Percentiles rank a stretch among this genome's conserved stretches.
Evolutionary conservation across 1,140 invertebrate species (phyloP).

Genomic region (Panagrolaimus sp.): DNA sequence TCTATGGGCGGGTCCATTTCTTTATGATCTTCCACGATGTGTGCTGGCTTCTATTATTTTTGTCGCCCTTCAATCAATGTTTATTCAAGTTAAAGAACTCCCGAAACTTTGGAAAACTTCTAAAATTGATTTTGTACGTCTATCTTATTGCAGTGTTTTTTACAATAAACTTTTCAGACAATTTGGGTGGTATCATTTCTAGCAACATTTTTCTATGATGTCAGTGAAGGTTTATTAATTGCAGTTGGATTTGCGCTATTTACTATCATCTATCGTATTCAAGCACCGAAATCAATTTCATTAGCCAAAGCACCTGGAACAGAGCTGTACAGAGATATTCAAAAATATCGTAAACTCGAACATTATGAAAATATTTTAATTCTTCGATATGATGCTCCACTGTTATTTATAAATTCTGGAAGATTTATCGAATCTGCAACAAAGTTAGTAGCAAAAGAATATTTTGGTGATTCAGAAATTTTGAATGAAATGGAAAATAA

Average conservation of each 20-base stretch:
- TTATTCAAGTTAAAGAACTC: background rate
- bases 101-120: background rate
- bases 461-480: background rate
- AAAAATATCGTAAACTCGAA: background rate
- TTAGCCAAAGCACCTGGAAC: background rate
- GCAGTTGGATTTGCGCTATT: background rate
- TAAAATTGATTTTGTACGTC: background rate
- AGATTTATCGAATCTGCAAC: background rate
- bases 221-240: background rate
- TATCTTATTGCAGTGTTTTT: background rate
- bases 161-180: background rate
- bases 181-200: conserved; percentile 7
- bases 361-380: background rate
- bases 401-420: background rate
- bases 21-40: conserved; percentile 1
- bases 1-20: background rate
- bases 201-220: background rate
- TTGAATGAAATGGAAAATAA: background rate
- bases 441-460: background rate
- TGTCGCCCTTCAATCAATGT: background rate
- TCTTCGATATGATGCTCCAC: background rate
- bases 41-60: background rate
- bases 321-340: background rate
- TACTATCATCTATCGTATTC: background rate
- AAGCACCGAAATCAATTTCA: background rate